Evolutionary conservation across 2,113 vertebrate species (phyloP).

Genomic region (Panthera uncia): DNA sequence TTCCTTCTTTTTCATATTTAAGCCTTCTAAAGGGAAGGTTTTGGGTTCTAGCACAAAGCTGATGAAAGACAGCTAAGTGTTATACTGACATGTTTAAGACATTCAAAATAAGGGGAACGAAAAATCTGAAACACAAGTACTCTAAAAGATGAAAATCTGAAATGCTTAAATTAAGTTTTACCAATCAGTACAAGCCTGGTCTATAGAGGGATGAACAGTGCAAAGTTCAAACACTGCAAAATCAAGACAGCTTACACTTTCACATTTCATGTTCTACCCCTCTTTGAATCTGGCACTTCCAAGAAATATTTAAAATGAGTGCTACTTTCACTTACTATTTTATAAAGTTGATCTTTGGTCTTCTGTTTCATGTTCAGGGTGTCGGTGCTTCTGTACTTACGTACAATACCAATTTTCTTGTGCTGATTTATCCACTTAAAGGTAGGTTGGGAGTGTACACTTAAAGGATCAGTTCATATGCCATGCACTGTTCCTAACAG

Average conservation of each 20-base stretch:
- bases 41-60: slow-evolving; percentile 63
- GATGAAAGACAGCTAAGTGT: slow-evolving; percentile 53
- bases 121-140: slow-evolving; percentile 41
- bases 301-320: slow-evolving; percentile 73
- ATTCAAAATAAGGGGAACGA: slow-evolving; percentile 68
- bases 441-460: slow-evolving; percentile 80
- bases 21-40: slow-evolving; percentile 78
- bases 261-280: slow-evolving; percentile 76
- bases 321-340: slow-evolving; percentile 78
- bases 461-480: slow-evolving; percentile 81
- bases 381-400: slow-evolving; percentile 79
- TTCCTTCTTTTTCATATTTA: slow-evolving; percentile 69
- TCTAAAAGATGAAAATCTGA: neutral
- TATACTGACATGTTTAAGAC: slow-evolving; percentile 63
- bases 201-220: neutral
- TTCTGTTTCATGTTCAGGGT: slow-evolving; percentile 78
- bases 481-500: slow-evolving; percentile 83
- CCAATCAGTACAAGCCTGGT: slow-evolving; percentile 67
- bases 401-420: slow-evolving; percentile 79
- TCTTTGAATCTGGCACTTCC: slow-evolving; percentile 78
- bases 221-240: slow-evolving; percentile 68
- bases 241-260: slow-evolving; percentile 63
- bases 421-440: slow-evolving; percentile 82
- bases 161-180: slow-evolving; percentile 74
- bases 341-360: slow-evolving; percentile 78